Percentiles rank a stretch among this genome's conserved stretches.
Evolutionary conservation across 1,140 invertebrate genomes (phyloP).

Genomic region (Paraescarpia echinospica): DNA sequence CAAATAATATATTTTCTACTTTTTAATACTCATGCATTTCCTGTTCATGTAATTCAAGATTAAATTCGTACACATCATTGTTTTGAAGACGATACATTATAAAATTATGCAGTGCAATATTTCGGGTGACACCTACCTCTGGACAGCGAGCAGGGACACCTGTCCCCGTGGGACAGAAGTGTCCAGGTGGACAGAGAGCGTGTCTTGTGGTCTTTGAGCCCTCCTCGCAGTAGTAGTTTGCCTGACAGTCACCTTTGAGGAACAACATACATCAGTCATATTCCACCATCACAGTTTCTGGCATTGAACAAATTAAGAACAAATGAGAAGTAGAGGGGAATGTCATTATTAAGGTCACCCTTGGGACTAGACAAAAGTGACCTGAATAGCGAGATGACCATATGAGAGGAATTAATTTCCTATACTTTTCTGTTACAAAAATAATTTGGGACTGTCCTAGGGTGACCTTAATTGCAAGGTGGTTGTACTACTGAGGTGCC

Average conservation of each 20-base stretch:
- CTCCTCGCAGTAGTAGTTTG: slow-evolving; percentile 44
- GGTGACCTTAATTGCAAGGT: too few relatives aligned
- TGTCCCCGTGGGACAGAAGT: slow-evolving; percentile 30
- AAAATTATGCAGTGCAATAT: background rate
- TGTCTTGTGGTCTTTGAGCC: slow-evolving; percentile 5
- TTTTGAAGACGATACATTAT: background rate
- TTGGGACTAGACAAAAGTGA: too few relatives aligned
- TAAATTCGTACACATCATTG: background rate
- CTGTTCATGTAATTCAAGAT: background rate
- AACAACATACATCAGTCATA: background rate
- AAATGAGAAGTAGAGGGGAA: background rate
- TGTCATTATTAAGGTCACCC: too few relatives aligned
- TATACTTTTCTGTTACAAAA: too few relatives aligned
- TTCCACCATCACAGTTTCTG: background rate
- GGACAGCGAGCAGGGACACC: slow-evolving; percentile 40
- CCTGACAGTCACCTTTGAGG: slow-evolving; percentile 34
- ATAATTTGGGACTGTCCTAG: too few relatives aligned
- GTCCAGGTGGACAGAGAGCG: slow-evolving; percentile 21
- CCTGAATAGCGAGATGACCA: too few relatives aligned
- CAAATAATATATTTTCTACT: background rate
- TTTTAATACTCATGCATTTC: background rate
- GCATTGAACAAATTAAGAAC: background rate
- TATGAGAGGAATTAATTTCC: too few relatives aligned
- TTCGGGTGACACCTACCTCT: slow-evolving; percentile 26
- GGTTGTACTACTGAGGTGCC: too few relatives aligned